phyloP scores from a whole-genome alignment of 2,797 vertebrate genomes.

The Danio albolineatus region DNA sequence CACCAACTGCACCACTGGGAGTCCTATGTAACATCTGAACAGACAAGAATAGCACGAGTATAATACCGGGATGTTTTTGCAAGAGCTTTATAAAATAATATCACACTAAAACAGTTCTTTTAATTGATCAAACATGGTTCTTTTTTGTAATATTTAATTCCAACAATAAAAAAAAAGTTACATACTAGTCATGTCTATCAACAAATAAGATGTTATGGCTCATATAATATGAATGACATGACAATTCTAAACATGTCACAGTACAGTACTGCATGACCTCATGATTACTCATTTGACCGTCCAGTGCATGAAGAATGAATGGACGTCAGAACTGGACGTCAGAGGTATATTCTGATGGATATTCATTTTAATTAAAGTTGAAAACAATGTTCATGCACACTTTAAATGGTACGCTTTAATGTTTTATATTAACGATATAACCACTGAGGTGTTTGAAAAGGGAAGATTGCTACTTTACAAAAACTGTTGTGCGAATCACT shows the following conservation, averaged over 20 bases:
- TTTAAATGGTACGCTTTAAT: conserved; percentile 34
- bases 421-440: conserved; percentile 53
- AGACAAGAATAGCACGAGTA: conserved; percentile 5
- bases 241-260: background rate
- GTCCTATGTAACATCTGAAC: background rate
- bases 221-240: conserved; percentile 23
- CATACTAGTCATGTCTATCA: background rate
- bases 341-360: background rate
- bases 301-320: conserved; percentile 16
- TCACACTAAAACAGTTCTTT: background rate
- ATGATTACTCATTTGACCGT: conserved; percentile 6
- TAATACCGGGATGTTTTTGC: background rate
- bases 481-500: conserved; percentile 32
- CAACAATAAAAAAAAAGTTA: background rate
- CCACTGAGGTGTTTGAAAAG: conserved; percentile 17
- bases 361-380: too few relatives aligned
- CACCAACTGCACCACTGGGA: background rate
- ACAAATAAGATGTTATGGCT: conserved; percentile 2
- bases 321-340: background rate
- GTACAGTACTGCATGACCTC: background rate
- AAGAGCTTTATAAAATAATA: conserved; percentile 17
- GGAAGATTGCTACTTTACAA: conserved; percentile 33
- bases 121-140: background rate
- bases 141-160: background rate
- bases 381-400: conserved; percentile 64